Conservation (phyloP, 2,888 invertebrate species). For the Flexamia atlantica region DNA sequence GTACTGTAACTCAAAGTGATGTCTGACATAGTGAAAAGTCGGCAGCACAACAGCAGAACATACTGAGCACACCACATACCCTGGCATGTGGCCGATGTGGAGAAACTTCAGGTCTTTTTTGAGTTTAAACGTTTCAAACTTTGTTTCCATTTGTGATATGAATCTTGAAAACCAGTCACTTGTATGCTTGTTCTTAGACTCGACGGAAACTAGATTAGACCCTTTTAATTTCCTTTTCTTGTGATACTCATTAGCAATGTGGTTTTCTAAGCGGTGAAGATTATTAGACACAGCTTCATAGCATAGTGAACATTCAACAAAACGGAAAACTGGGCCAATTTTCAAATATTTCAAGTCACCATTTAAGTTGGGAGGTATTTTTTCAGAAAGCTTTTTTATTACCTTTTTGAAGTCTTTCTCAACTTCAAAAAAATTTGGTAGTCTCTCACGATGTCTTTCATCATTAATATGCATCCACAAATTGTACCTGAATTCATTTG, state of each 20-base stretch:
- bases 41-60: neutral
- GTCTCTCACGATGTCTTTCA: neutral
- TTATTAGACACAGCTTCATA: neutral
- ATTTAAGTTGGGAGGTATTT: neutral
- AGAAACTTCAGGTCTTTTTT: constrained; percentile 27
- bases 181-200: neutral
- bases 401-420: neutral
- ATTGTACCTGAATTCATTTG: constrained; percentile 8
- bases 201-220: neutral
- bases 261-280: constrained; percentile 10
- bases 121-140: neutral
- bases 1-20: neutral
- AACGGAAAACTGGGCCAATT: constrained; percentile 27
- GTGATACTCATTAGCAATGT: neutral
- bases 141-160: neutral
- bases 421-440: constrained; percentile 20
- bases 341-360: constrained; percentile 28
- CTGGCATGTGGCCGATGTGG: constrained; percentile 9
- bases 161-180: neutral
- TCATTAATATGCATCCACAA: neutral
- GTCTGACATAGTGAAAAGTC: neutral
- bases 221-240: neutral
- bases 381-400: neutral
- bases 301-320: constrained; percentile 20
- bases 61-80: constrained; percentile 17